Percentiles rank a stretch among this genome's conserved stretches.
Conservation (phyloP, 2,113 vertebrate genomes). For the Toxostoma redivivum region DNA sequence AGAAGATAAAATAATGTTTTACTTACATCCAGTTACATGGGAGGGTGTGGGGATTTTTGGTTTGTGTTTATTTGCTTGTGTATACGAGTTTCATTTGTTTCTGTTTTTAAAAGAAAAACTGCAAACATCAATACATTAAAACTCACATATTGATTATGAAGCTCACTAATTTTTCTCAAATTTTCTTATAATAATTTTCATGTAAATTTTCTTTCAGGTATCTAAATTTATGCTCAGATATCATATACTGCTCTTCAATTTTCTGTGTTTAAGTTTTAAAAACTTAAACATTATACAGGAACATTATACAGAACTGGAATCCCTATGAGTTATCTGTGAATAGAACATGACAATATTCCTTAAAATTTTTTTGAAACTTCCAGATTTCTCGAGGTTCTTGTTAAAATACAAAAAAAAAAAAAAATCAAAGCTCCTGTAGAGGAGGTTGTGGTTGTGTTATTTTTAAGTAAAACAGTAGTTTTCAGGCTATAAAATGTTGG, state of each 20-base stretch:
- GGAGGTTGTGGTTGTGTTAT: not conserved
- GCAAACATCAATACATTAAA: not conserved
- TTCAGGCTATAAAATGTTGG: not conserved
- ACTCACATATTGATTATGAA: not conserved
- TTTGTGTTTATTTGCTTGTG: not conserved
- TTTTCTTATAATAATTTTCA: too few relatives aligned
- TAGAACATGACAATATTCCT: not conserved
- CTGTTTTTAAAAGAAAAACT: not conserved
- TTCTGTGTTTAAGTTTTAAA: not conserved
- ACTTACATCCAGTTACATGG: not conserved
- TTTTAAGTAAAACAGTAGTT: not conserved
- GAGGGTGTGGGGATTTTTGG: not conserved
- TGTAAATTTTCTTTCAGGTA: not conserved
- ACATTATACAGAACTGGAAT: not conserved
- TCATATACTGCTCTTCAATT: not conserved
- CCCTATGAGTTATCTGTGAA: not conserved
- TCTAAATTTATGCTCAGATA: not conserved
- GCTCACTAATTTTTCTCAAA: too few relatives aligned
- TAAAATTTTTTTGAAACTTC: not conserved
- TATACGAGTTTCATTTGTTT: not conserved
- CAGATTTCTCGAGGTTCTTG: not conserved
- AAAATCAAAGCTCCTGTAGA: not conserved
- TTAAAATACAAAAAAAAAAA: not conserved
- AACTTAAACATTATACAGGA: too few relatives aligned
- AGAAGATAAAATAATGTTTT: not conserved